Base-by-base conservation (phyloP, 30 jellyfish, hydroid and myxozoan species). In the Catostylus mosaicus region DNA sequence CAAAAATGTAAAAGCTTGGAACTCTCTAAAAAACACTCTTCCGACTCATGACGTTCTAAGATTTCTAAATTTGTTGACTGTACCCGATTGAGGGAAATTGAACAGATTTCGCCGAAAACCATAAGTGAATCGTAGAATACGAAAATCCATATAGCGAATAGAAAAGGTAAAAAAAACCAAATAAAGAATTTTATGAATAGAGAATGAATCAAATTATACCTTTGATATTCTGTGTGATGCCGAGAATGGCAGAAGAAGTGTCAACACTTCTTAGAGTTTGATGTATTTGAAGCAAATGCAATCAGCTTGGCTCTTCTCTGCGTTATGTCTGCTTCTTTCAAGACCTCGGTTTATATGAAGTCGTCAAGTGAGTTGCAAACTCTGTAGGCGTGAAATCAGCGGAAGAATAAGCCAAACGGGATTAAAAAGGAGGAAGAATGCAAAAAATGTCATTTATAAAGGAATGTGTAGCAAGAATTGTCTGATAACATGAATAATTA, bases 321-420 rank as follows among this genome's bases (percentile, higher is more conserved):
- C 40, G 1, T 45, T 18, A 24, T 72, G 84, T 32, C 35, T 33
- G 76, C 27, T 29, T 36, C 86, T 75, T 29, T 16, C 50, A 3
- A 22, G 27, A 64, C 35, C 32, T 34, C 50, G 52, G 64, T 70
- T 75, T 75, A 75, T 75, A 75, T 56, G 86, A 51, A 8, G 76
- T 4, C 76, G 34, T 36, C 32, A 67, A 14, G 64, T 37, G 30
- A 50, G 43, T 22, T 34, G 33, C 64, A 56, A 30, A 20, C 86
- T 50, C 86, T 75, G 86, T 75, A 75, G 86, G 86, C 61, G 86
- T 60, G 86, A 56, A 40, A 40, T 75, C 43, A 31, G 76, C 75
- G 86, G 76, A 75, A 50, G 77, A 75, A 75, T 48, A 36, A 29
- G 26, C 35, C 37, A 57, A 75, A 57, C 73, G 51, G 68, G 86